Evolutionary conservation across 2,797 vertebrate genomes (phyloP).

Genomic region (Dendrocincla tyrannina): DNA sequence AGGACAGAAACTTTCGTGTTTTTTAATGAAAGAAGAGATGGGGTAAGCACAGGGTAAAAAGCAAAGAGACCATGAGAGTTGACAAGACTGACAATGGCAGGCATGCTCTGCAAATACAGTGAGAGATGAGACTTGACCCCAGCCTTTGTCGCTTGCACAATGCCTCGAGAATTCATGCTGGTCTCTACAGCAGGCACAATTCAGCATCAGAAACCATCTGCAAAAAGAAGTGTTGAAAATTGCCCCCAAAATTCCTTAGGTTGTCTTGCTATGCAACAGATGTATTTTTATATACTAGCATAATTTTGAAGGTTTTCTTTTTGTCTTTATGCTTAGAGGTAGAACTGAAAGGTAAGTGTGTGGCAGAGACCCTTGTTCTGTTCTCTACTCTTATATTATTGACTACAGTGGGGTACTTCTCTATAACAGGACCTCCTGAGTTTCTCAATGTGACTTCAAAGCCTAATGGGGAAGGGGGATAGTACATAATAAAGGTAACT

Average conservation of each 20-base stretch:
- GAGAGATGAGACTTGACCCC: constrained; percentile 22
- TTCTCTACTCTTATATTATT: background rate
- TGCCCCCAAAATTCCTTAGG: background rate
- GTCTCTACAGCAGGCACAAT: background rate
- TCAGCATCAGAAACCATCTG: background rate
- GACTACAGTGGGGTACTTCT: background rate
- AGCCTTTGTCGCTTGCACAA: background rate
- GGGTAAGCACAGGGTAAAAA: constrained; percentile 32
- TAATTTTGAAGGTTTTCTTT: background rate
- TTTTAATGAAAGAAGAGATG: constrained; percentile 33
- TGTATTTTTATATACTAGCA: background rate
- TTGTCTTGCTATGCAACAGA: background rate
- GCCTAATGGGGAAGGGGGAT: background rate
- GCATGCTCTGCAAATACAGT: background rate
- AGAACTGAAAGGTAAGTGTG: background rate
- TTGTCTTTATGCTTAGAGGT: background rate
- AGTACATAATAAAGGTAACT: background rate
- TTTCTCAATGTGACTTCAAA: background rate
- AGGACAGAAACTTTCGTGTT: background rate
- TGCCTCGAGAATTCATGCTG: background rate
- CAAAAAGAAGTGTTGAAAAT: background rate
- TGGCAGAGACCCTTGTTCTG: background rate
- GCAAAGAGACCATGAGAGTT: background rate
- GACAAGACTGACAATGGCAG: constrained; percentile 45
- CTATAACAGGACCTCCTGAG: background rate